Conservation (phyloP, 2,113 vertebrate genomes). For the Acanthochromis polyacanthus region DNA sequence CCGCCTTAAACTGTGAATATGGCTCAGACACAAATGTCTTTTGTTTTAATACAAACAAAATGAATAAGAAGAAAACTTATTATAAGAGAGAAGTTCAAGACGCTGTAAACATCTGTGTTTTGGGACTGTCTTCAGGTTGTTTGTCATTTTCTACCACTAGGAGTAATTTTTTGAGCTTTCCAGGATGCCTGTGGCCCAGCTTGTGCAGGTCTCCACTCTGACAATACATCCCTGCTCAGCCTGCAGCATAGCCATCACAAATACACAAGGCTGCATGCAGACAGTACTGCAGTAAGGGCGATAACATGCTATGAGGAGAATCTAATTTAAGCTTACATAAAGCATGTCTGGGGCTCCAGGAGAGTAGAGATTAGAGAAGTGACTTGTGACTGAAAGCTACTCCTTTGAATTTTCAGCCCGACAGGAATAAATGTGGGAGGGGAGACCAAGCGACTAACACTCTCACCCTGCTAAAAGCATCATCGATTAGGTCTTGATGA, state of each 20-base stretch:
- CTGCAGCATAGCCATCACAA: neutral
- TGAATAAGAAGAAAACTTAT: slow-evolving; percentile 8
- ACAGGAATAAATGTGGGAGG: slow-evolving; percentile 7
- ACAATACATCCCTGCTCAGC: neutral
- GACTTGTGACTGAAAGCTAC: slow-evolving; percentile 23
- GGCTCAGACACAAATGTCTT: neutral
- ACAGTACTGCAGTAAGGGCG: neutral
- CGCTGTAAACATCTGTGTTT: slow-evolving; percentile 38
- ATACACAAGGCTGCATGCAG: slow-evolving; percentile 12
- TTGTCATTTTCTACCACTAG: slow-evolving; percentile 14
- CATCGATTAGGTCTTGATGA: slow-evolving; percentile 9
- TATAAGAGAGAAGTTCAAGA: slow-evolving; percentile 9
- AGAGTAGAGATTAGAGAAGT: slow-evolving; percentile 16
- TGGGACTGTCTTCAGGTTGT: slow-evolving; percentile 22
- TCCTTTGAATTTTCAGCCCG: slow-evolving; percentile 16
- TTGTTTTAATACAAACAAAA: slow-evolving; percentile 20
- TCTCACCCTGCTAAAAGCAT: neutral
- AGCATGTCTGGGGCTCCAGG: slow-evolving; percentile 12
- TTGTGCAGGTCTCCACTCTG: neutral
- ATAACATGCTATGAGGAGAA: slow-evolving; percentile 13
- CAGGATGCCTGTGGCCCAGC: neutral
- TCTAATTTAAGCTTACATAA: slow-evolving; percentile 3
- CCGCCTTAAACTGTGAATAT: slow-evolving; percentile 20
- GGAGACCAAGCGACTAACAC: neutral
- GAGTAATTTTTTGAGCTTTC: neutral